Evolutionary conservation across 2,888 invertebrate genomes (phyloP).

Genomic region (Allygus modestus): DNA sequence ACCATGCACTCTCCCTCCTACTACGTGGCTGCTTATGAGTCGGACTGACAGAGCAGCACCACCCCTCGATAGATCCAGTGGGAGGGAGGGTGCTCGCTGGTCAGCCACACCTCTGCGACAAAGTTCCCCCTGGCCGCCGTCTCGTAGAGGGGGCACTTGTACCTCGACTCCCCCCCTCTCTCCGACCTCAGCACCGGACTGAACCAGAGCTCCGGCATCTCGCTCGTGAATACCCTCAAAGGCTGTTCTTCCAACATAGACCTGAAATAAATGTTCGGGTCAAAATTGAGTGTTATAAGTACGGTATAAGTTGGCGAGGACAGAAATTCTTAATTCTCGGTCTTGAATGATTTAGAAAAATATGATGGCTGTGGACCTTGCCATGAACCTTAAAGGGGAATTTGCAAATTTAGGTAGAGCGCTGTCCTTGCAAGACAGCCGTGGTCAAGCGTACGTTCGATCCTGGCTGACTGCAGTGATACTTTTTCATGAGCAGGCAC

Average conservation of each 20-base stretch:
- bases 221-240: constrained; percentile 88
- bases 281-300: neutral
- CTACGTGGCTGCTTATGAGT: neutral
- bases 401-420: no score
- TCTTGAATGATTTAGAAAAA: no score
- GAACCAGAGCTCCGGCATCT: constrained; percentile 88
- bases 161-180: constrained; percentile 78
- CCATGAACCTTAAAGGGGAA: no score
- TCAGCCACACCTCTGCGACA: constrained; percentile 85
- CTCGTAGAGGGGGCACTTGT: constrained; percentile 88
- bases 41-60: constrained; percentile 83
- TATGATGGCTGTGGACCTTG: no score
- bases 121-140: constrained; percentile 90
- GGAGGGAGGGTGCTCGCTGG: constrained; percentile 80
- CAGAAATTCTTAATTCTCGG: neutral
- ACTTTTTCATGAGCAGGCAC: no score
- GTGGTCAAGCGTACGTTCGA: no score
- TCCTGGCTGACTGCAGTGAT: no score
- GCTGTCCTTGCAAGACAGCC: no score
- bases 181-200: constrained; percentile 79
- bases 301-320: constrained; percentile 77
- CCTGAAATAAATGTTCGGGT: constrained; percentile 66
- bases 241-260: constrained; percentile 84
- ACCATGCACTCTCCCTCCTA: no score
- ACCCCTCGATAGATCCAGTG: constrained; percentile 92